A percentile compares a stretch with the other conserved stretches of the same genome.
Evolutionary conservation across 2,113 vertebrate species (phyloP).

Genomic region (Gobiocypris rarus): DNA sequence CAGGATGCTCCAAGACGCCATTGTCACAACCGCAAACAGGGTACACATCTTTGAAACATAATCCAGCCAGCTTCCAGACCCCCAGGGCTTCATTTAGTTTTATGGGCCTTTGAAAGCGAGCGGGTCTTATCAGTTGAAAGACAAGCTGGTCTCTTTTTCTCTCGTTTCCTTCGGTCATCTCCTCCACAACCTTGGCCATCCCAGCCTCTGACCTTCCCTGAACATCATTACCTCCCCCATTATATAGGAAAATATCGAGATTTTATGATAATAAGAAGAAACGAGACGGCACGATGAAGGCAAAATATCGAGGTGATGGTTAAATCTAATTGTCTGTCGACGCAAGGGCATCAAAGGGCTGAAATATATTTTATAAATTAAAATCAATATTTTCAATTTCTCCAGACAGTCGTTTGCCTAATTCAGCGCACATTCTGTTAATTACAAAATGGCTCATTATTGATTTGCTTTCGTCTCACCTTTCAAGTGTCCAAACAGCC

Average conservation of each 20-base stretch:
- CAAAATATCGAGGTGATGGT: slow-evolving; percentile 43
- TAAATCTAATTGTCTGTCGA: slow-evolving; percentile 80
- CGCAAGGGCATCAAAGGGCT: slow-evolving; percentile 79
- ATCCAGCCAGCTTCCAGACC: slow-evolving; percentile 37
- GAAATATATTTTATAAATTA: slow-evolving; percentile 88
- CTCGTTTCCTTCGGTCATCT: not conserved
- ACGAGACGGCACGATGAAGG: slow-evolving; percentile 45
- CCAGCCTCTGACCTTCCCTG: slow-evolving; percentile 37
- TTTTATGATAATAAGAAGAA: slow-evolving; percentile 59
- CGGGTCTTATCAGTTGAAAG: not conserved
- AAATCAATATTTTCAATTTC: slow-evolving; percentile 94
- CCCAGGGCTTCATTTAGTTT: slow-evolving; percentile 45
- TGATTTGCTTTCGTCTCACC: slow-evolving; percentile 78
- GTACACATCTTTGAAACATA: slow-evolving; percentile 53
- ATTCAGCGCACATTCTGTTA: slow-evolving; percentile 88
- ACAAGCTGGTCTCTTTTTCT: slow-evolving; percentile 26
- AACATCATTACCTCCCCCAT: slow-evolving; percentile 63
- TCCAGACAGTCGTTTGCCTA: slow-evolving; percentile 87
- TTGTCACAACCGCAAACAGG: slow-evolving; percentile 47
- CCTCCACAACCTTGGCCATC: slow-evolving; percentile 29
- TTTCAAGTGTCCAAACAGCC: slow-evolving; percentile 59
- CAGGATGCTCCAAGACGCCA: slow-evolving; percentile 44
- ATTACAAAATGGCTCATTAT: slow-evolving; percentile 91
- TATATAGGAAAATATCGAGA: slow-evolving; percentile 60
- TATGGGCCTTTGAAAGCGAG: slow-evolving; percentile 45